Conservation (phyloP, 2,797 vertebrate species). For the Esox lucius region DNA sequence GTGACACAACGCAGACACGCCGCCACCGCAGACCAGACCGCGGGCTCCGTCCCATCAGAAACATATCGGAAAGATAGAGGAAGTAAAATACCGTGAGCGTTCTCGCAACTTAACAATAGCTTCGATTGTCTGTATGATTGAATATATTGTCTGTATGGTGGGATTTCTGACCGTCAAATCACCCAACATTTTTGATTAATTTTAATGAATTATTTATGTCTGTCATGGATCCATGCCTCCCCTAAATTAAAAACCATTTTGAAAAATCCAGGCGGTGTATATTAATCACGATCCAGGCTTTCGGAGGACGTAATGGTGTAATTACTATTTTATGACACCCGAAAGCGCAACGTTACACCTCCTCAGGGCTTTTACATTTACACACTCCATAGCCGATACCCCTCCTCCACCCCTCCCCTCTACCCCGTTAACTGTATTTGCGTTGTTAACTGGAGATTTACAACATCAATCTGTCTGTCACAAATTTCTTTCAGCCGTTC, state of each 20-base stretch:
- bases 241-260: background rate
- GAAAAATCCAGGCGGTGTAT: background rate
- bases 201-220: background rate
- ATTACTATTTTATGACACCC: conserved; percentile 68
- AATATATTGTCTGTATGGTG: too few species aligned
- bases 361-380: conserved; percentile 53
- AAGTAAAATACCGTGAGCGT: background rate
- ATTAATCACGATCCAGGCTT: conserved; percentile 44
- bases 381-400: conserved; percentile 32
- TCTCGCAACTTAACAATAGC: too few species aligned
- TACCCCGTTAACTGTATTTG: conserved; percentile 47
- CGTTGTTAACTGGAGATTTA: conserved; percentile 61
- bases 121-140: too few species aligned
- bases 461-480: conserved; percentile 35
- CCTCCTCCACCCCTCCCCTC: conserved; percentile 8
- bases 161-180: background rate
- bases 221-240: background rate
- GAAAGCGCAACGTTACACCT: conserved; percentile 37
- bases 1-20: background rate
- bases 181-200: background rate
- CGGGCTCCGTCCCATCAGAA: too few species aligned
- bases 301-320: conserved; percentile 52
- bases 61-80: too few species aligned
- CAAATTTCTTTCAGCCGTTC: background rate
- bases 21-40: too few species aligned